phyloP scores from a whole-genome alignment of 2,888 invertebrate genomes.

The Agapostemon virescens region DNA sequence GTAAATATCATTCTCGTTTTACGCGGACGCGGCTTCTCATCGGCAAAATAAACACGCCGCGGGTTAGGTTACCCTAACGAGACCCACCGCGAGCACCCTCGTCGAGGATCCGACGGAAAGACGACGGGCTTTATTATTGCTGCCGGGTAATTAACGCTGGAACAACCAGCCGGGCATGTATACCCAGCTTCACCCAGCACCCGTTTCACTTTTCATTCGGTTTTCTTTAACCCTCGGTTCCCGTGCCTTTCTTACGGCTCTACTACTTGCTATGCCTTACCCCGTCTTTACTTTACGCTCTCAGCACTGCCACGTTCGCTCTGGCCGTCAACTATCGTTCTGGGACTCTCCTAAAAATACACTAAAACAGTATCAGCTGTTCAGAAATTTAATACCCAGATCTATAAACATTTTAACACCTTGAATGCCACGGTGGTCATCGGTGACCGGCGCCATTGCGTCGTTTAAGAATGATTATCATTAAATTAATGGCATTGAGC shows the following conservation, averaged over 20 bases:
- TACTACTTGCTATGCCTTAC: not conserved
- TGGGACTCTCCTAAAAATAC: too few species aligned
- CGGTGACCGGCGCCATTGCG: too few species aligned
- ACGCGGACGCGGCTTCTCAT: slow-evolving; percentile 68
- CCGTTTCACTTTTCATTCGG: not conserved
- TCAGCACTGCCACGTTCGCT: too few species aligned
- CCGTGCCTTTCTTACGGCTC: not conserved
- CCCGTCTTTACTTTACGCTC: not conserved
- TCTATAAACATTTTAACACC: too few species aligned
- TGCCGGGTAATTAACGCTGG: slow-evolving; percentile 53
- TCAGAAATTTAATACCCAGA: too few species aligned
- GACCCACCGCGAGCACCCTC: slow-evolving; percentile 34
- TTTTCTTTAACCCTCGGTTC: not conserved
- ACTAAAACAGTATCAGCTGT: too few species aligned
- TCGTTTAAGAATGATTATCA: too few species aligned
- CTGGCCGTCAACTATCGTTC: too few species aligned
- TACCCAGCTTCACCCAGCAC: not conserved
- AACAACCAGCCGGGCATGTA: not conserved
- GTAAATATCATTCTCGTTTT: slow-evolving; percentile 70
- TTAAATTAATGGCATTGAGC: too few species aligned
- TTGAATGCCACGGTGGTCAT: too few species aligned
- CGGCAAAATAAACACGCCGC: slow-evolving; percentile 65
- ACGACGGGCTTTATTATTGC: slow-evolving; percentile 61
- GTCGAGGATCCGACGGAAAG: slow-evolving; percentile 31
- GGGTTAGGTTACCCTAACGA: slow-evolving; percentile 63